Percentiles rank a stretch among this genome's conserved stretches.
Evolutionary conservation across 1,140 invertebrate species (phyloP).

Genomic region (Thalassaphorura encarpata): DNA sequence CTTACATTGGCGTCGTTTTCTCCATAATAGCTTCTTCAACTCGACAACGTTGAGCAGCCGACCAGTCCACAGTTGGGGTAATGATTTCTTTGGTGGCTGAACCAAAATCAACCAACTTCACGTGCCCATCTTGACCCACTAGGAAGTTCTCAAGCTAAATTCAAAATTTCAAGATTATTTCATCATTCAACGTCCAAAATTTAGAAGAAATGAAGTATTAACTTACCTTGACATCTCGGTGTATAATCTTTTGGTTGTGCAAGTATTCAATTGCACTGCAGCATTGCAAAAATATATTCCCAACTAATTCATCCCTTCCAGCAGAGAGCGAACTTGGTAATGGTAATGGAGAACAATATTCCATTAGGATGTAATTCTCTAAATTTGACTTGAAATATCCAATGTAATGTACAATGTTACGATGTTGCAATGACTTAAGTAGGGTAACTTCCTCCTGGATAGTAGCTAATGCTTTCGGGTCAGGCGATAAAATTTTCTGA

Average conservation of each 20-base stretch:
- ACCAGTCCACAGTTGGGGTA: conserved; percentile 79
- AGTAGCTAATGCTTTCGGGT: conserved; percentile 14
- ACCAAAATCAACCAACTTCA: conserved; percentile 99
- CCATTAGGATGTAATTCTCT: conserved; percentile 26
- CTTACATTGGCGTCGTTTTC: conserved; percentile 76
- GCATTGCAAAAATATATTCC: conserved; percentile 27
- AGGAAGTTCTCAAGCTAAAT: conserved; percentile 58
- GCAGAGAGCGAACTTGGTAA: no score
- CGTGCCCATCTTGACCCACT: conserved; percentile 62
- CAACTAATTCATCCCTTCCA: conserved; percentile 6
- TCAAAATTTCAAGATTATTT: conserved; percentile 2
- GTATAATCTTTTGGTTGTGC: conserved; percentile 25
- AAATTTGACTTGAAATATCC: conserved; percentile 11
- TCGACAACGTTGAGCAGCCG: conserved; percentile 74
- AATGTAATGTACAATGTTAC: conserved; percentile 25
- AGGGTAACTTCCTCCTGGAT: conserved; percentile 26
- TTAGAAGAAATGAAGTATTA: background rate
- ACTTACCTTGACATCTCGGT: conserved; percentile 29
- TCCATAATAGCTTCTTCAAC: conserved; percentile 80
- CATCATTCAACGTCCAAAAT: background rate
- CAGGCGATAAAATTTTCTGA: conserved; percentile 26
- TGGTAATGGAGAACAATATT: conserved; percentile 20
- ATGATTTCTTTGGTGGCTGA: conserved; percentile 80
- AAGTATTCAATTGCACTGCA: conserved; percentile 27
- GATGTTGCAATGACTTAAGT: conserved; percentile 24